Evolutionary conservation across 2,113 vertebrate species (phyloP).

Genomic region (Cololabis saira): DNA sequence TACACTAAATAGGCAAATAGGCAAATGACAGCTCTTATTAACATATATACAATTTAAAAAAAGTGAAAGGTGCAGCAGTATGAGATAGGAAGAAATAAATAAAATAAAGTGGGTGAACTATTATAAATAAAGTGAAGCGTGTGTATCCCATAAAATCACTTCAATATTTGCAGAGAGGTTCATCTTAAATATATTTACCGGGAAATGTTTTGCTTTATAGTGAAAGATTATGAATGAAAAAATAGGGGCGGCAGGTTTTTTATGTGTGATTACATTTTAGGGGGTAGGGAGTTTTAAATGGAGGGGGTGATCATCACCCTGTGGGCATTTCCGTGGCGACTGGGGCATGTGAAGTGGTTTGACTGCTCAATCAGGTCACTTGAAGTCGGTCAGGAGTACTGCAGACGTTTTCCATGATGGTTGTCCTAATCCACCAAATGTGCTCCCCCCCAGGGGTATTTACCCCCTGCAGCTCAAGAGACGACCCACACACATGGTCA

Average conservation of each 20-base stretch:
- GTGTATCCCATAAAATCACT: too few species aligned
- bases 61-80: too few species aligned
- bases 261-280: conserved; percentile 5
- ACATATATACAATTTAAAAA: too few species aligned
- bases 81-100: too few species aligned
- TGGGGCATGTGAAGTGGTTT: conserved; percentile 64
- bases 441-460: conserved; percentile 49
- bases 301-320: conserved; percentile 42
- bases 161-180: too few species aligned
- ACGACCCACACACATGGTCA: conserved; percentile 37
- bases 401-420: conserved; percentile 62
- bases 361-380: conserved; percentile 80
- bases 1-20: too few species aligned
- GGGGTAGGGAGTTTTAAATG: conserved; percentile 6
- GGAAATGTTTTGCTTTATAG: too few species aligned
- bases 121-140: too few species aligned
- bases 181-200: too few species aligned
- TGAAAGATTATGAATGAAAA: background rate
- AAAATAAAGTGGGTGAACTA: too few species aligned
- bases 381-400: conserved; percentile 76
- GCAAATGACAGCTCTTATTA: too few species aligned
- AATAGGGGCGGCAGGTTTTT: background rate
- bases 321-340: conserved; percentile 47
- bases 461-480: conserved; percentile 26
- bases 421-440: conserved; percentile 66